Conservation (phyloP, 1,140 invertebrate species). For the Cydia fagiglandana region DNA sequence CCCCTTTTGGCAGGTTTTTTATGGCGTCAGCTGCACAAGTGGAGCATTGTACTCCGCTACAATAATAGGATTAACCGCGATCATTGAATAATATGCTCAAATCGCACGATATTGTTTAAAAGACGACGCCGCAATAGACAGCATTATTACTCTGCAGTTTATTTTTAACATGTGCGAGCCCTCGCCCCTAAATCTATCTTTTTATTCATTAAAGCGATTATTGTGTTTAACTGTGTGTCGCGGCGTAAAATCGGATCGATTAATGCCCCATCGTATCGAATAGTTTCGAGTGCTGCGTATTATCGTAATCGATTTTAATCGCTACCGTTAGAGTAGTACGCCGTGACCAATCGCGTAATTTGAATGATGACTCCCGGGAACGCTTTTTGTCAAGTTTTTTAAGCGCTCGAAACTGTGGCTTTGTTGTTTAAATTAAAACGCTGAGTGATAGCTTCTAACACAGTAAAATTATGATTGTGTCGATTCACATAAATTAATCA, state of each 20-base stretch:
- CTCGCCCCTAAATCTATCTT: constrained; percentile 45
- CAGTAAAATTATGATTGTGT: constrained; percentile 32
- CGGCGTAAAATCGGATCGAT: constrained; percentile 62
- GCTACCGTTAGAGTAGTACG: constrained; percentile 46
- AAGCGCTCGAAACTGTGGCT: constrained; percentile 15
- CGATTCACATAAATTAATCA: constrained; percentile 32
- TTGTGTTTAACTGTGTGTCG: constrained; percentile 56
- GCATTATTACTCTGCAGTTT: constrained; percentile 36
- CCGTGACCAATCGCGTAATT: constrained; percentile 39
- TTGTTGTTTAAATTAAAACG: constrained; percentile 32
- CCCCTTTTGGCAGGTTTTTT: constrained; percentile 48
- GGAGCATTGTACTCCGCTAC: constrained; percentile 48
- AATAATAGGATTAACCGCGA: constrained; percentile 57
- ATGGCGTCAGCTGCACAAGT: constrained; percentile 68
- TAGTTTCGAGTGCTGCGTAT: constrained; percentile 44
- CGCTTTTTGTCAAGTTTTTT: constrained; percentile 14
- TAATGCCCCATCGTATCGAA: constrained; percentile 50
- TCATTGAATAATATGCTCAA: constrained; percentile 24
- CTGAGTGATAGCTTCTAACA: constrained; percentile 27
- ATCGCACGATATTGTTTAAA: constrained; percentile 27
- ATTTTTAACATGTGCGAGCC: constrained; percentile 45
- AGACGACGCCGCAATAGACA: constrained; percentile 35
- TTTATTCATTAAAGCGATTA: constrained; percentile 63
- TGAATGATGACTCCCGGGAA: constrained; percentile 33
- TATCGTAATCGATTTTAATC: constrained; percentile 48